Base-by-base conservation (phyloP, 53 echinoderm and acorn worm genomes). In the Henricia sp. region DNA sequence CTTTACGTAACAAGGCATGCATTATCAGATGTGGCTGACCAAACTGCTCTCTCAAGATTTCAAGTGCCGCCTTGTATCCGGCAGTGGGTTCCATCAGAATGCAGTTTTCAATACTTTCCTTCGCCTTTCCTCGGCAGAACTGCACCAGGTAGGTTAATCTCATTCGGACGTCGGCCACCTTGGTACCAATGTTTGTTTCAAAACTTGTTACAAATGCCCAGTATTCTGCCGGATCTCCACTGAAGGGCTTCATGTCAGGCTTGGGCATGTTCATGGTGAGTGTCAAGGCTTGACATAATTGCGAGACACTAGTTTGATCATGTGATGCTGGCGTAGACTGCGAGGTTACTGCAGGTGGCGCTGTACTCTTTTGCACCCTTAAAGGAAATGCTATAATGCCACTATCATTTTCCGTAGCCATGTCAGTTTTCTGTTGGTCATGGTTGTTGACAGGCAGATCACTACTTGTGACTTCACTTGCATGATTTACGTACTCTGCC, bases 171-270 rank as follows among this genome's bases (percentile, higher is more conserved):
- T 82, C 70, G 12, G 59, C 41, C 26, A 68, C 62, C 44, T 67
- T 84, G 9, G n/a, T 35, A 2, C 46, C 84, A 51, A 89, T 68
- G 29, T 74, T 84, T 4, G 37, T 55, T 10, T 89, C 89, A 67
- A 89, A 89, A 8, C 13, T n/a, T 35, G 75, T 85, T 6, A 85
- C 42, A 28, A 89, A 89, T 19, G 19, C 43, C 50, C 63, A 68
- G 42, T 55, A 90, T 19, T 85, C 57, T 2, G 60, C 30, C 21
- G 90, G 90, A 69, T 90, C 86, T 39, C 90, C 90, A 77, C 69
- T 68, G 24, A 74, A 74, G 14, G 74, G 37, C 20, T 32, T 32
- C 2, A 74, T 43, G 34, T 74, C 74, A 44, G 74, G 74, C 41
- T 74, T 74, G 16, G 74, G 74, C 39, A 52, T 51, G 16, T 74